Evolutionary conservation across 2,113 vertebrate species (phyloP), one percentile per base, ranked within the genome.

Genomic region (Urocynchramus pylzowi): DNA sequence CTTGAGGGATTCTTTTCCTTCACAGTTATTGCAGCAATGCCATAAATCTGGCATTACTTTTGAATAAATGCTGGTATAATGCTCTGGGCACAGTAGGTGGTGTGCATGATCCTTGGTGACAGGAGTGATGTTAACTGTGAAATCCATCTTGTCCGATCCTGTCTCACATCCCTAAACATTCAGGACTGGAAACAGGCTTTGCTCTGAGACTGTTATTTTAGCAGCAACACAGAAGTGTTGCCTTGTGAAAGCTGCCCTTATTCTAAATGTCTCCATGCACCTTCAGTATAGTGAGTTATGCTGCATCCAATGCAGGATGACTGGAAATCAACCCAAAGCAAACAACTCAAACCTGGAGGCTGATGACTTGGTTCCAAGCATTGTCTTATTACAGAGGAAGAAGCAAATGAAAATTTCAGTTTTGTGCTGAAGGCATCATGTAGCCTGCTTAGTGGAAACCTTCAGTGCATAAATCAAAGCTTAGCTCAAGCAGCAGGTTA

Each of bases 391-490:
- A 68, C 13, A 75, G 65, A 83, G 13, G 17, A 65, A 80, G 50
- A 71, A 89, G 42, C 31, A 74, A 89, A 81, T 52, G 74, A 74
- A 53, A 86, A 92, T 76, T 87, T 93, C 78, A 65, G 23, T 63
- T 95, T 89, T 92, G 27, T 61, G 53, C 53, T 84, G 82, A 93
- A 91, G 67, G 61, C 15, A 0, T 81, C 17, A 4, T 3, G 1
- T 44, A 82, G 35, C 44, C 67, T 93, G 61, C 13, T 73, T 80
- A 76, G 78, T 47, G 78, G 83, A 92, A 90, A 82, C 21, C 54
- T 61, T 73, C 74, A 82, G 63, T 44, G 73, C 37, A 75, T 90
- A 90, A 96, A 85, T 95, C 86, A 96, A 87, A 64, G 56, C 65
- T 93, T 91, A 93, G 42, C 77, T 87, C 75, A 90, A 80, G 84